Evolutionary conservation across 2,113 vertebrate species (phyloP), one percentile per base, ranked within the genome.

Genomic region (Kryptolebias marmoratus): DNA sequence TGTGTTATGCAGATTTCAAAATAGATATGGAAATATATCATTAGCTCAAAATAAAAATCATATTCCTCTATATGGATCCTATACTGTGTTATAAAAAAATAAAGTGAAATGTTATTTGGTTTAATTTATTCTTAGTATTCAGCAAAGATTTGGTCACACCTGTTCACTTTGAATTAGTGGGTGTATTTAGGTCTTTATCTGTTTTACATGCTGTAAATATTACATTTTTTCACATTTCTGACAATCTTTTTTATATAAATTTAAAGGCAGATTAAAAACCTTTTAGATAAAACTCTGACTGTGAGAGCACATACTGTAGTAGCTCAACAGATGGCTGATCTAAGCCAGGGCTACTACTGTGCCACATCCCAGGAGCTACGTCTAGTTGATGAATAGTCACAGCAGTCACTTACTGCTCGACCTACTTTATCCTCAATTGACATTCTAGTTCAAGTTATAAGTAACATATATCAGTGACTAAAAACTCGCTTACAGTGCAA

Each of bases 351-450:
- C 73, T 52, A 79, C 79, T 77, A 65, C 75, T 54, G 67, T 78
- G 67, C 60, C 72, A 69, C 73, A 64, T 81, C 75, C 83, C 83
- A 47, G 57, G 77, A 86, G 79, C 68, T 54, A 55, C 18, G 53
- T 73, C 83, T 52, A 49, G 39, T 66, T 87, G 83, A 87, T 87
- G 65, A 87, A 89, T 89, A 66, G 80, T 79, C 64, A 70, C 68
- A 80, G 79, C 71, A 78, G 54, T 77, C 68, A 78, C 73, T 85
- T 82, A 83, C 82, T 87, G 75, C 71, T 68, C 57, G 36, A 80
- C 80, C 83, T 85, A 85, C 64, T 87, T 89, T 88, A 82, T 89
- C 87, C 78, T 83, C 85, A 83, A 66, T 83, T 89, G 85, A 87
- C 81, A 85, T 87, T 90, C 75, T 36, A 80, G 85, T 82, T 81